phyloP scores from a whole-genome alignment of 2,888 invertebrate species.

The Alloscopus bannaensis region DNA sequence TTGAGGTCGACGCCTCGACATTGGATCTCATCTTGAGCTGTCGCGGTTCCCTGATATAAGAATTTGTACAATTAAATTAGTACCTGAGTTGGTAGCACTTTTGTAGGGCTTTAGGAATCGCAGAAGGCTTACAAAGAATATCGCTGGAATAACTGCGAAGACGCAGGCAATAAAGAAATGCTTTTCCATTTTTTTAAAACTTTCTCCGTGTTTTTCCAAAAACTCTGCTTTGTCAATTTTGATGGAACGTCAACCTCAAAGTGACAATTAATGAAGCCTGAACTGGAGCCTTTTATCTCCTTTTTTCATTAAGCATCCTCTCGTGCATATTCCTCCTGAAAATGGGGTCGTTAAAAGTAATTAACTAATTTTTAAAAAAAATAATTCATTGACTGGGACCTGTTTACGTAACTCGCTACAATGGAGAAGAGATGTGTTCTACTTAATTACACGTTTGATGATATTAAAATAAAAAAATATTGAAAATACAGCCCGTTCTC shows the following conservation, averaged over 20 bases:
- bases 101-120: neutral
- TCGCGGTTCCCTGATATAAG: slow-evolving; percentile 19
- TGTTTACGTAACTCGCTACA: no score
- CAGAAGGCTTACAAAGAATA: slow-evolving; percentile 37
- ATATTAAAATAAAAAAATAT: no score
- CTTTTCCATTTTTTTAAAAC: slow-evolving; percentile 35
- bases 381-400: no score
- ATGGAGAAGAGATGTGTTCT: no score
- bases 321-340: neutral
- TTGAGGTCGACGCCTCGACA: slow-evolving; percentile 68
- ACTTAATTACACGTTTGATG: no score
- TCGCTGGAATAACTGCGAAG: slow-evolving; percentile 26
- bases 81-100: no score
- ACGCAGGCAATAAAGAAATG: slow-evolving; percentile 19
- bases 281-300: slow-evolving; percentile 18
- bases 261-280: neutral
- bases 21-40: slow-evolving; percentile 68
- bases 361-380: no score
- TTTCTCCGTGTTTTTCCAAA: neutral
- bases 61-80: neutral
- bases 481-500: no score
- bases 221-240: no score
- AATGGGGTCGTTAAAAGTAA: no score
- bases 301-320: neutral
- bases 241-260: neutral